Conservation (phyloP, 2,797 vertebrate genomes). For the Cryptoblepharus egeriae region DNA sequence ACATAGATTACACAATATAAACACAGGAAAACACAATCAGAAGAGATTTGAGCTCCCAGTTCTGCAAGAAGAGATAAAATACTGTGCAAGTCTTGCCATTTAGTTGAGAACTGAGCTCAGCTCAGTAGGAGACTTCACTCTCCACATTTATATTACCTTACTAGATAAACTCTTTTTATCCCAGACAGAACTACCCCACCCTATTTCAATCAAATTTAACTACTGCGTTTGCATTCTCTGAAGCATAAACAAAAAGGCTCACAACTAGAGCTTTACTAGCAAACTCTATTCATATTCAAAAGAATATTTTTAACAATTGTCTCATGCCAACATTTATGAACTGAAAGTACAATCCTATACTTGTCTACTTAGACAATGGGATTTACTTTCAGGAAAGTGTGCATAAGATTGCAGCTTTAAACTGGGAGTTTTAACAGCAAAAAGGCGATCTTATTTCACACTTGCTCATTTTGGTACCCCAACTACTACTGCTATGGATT, state of each 20-base stretch:
- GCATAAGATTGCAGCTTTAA: too few species aligned
- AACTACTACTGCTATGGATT: too few species aligned
- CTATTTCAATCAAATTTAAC: background rate
- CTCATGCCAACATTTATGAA: too few species aligned
- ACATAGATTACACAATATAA: background rate
- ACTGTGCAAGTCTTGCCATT: conserved; percentile 58
- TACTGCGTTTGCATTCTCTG: background rate
- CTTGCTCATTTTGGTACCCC: background rate
- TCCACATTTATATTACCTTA: conserved; percentile 17
- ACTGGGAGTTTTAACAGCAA: background rate
- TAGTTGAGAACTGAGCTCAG: conserved; percentile 15
- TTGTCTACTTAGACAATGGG: too few species aligned
- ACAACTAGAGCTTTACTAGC: background rate
- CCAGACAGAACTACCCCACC: background rate
- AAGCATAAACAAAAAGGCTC: background rate
- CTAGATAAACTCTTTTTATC: conserved; percentile 14
- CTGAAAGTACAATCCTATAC: background rate
- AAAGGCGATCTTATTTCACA: background rate
- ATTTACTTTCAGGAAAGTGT: too few species aligned
- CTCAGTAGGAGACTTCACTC: background rate
- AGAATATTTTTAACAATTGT: background rate
- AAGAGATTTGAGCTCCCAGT: background rate
- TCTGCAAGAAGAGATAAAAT: conserved; percentile 19
- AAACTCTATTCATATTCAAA: background rate
- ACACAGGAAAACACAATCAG: conserved; percentile 11